Conservation (phyloP, 2,797 vertebrate genomes). For the Eulemur mongoz region DNA sequence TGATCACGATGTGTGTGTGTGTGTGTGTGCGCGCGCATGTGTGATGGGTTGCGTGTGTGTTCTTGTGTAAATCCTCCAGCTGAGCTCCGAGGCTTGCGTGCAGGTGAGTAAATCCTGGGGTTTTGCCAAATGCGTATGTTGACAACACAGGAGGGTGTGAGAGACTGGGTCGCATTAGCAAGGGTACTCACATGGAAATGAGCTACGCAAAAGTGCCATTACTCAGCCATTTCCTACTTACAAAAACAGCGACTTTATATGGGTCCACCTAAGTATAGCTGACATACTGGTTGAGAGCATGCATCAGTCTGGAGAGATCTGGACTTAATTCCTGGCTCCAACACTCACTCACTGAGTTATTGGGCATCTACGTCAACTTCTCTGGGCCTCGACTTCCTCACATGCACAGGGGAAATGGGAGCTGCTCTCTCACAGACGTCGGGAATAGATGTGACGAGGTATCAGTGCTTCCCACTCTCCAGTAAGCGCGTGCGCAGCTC, state of each 20-base stretch:
- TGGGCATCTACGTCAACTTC: accelerated
- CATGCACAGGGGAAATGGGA: too few relatives aligned
- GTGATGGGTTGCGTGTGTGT: accelerated
- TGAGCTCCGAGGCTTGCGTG: neutral
- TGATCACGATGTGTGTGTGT: too few relatives aligned
- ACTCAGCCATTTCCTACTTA: neutral
- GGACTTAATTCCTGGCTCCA: neutral
- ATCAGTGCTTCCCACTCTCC: neutral
- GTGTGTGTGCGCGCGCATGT: too few relatives aligned
- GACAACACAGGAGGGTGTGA: neutral
- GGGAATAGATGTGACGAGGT: too few relatives aligned
- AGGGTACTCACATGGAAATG: neutral
- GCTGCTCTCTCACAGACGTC: neutral
- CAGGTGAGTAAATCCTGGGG: neutral
- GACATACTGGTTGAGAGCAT: too few relatives aligned
- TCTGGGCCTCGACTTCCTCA: neutral
- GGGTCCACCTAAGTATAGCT: neutral
- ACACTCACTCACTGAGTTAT: too few relatives aligned
- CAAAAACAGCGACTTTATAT: too few relatives aligned
- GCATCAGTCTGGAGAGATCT: neutral
- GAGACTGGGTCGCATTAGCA: too few relatives aligned
- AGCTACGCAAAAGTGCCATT: neutral
- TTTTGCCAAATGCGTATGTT: accelerated
- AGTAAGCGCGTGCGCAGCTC: accelerated
- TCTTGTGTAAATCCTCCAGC: too few relatives aligned